Evolutionary conservation across 2,797 vertebrate species (phyloP), one percentile per base, ranked within the genome.

Genomic region (Urosaurus nigricauda): DNA sequence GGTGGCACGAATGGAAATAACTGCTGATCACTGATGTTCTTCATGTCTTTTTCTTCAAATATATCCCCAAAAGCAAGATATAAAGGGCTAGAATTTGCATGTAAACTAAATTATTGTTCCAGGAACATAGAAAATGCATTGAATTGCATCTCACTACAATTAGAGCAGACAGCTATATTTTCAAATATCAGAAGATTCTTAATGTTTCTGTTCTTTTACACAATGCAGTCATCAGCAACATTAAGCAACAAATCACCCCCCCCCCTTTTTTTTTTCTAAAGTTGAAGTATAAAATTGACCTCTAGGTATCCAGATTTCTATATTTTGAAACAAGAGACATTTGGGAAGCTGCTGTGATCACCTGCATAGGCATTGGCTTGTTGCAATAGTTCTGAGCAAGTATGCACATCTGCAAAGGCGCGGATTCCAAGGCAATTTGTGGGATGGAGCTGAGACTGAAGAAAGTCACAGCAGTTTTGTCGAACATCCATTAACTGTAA

Each of bases 381-480:
- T 95, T 97, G 97, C 91, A 99, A 97, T 71, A 99, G 98, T 85
- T 98, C 98, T 0, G 96, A 98, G 93, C 98, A 99, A 0, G 98
- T 98, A 35, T 99, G 99, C 93, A 99, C 97, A 4, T 99, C 99
- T 0, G 98, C 98, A 1, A 99, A 99, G 0, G 98, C 98, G 3
- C 98, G 97, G 96, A 99, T 99, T 88, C 99, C 99, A 90, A 99
- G 97, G 96, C 99, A 99, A 95, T 99, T 99, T 1, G 98, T 98
- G 94, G 98, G 97, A 85, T 99, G 98, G 90, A 99, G 96, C 97
- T 99, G 98, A 83, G 98, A 98, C 87, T 99, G 98, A n/a, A 99
- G 97, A 94, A 99, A 99, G 94, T 99, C 98, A 65, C 99, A 99
- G 92, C 98, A 99, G 92, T 98, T 98, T 94, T 98, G 98, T 40